Evolutionary conservation across 2,888 invertebrate species (phyloP).

Genomic region (Tethea ocularis): DNA sequence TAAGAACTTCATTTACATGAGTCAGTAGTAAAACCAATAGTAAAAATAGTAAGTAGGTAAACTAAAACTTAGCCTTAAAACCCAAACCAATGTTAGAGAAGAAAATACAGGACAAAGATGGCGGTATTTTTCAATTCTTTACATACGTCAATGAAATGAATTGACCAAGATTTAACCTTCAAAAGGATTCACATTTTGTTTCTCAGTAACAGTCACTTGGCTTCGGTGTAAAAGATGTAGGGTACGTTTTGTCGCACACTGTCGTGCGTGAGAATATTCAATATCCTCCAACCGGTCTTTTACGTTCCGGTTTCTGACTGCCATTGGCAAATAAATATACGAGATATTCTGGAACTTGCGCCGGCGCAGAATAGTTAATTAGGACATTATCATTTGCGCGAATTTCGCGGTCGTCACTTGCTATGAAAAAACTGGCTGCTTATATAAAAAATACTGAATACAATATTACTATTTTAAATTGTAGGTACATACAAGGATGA

Average conservation of each 20-base stretch:
- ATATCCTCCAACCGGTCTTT: slow-evolving; percentile 40
- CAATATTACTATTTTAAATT: too few species aligned
- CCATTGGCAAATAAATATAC: slow-evolving; percentile 32
- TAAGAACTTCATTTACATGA: too few species aligned
- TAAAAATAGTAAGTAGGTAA: too few species aligned
- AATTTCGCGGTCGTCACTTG: slow-evolving; percentile 14
- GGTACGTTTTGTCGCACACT: slow-evolving; percentile 20
- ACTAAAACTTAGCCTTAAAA: neutral
- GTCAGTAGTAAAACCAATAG: too few species aligned
- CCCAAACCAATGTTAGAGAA: neutral
- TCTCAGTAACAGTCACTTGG: slow-evolving; percentile 11
- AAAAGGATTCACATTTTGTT: neutral
- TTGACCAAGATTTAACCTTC: neutral
- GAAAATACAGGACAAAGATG: too few species aligned
- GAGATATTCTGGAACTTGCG: slow-evolving; percentile 14
- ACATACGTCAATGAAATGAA: neutral
- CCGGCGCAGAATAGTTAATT: slow-evolving; percentile 34
- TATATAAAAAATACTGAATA: too few species aligned
- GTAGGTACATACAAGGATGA: too few species aligned
- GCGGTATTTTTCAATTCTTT: neutral
- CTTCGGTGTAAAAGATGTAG: slow-evolving; percentile 27
- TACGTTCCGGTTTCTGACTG: slow-evolving; percentile 54
- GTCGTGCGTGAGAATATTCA: slow-evolving; percentile 59
- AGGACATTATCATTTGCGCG: slow-evolving; percentile 31
- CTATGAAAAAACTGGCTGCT: too few species aligned